Conservation (phyloP, 2,888 invertebrate species). For the Caenorhabditis sulstoni region DNA sequence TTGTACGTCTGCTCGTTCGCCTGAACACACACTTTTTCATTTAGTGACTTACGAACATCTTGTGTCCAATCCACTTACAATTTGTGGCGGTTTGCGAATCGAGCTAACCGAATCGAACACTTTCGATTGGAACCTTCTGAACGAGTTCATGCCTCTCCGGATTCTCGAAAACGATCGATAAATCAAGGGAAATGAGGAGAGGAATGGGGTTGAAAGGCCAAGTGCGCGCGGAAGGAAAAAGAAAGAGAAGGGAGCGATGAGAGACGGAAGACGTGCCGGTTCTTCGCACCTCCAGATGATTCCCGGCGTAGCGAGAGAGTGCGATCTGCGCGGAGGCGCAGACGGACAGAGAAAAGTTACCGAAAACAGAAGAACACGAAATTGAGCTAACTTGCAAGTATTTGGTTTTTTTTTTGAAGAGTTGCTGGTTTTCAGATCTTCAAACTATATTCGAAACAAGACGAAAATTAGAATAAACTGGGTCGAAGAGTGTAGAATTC, state of each 20-base stretch:
- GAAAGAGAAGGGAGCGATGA: not conserved
- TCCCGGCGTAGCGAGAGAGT: constrained; percentile 16
- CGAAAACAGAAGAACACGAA: not conserved
- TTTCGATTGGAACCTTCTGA: constrained; percentile 47
- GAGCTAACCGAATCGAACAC: constrained; percentile 46
- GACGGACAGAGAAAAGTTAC: not conserved
- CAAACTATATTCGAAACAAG: too few species aligned
- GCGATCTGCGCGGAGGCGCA: constrained; percentile 3
- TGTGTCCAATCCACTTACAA: constrained; percentile 31
- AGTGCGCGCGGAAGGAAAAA: not conserved
- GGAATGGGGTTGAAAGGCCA: constrained; percentile 15
- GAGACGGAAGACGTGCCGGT: constrained; percentile 8
- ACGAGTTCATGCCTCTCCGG: constrained; percentile 34
- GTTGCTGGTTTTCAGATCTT: too few species aligned
- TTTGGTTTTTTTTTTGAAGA: too few species aligned
- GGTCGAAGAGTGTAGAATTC: too few species aligned
- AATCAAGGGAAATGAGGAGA: constrained; percentile 20
- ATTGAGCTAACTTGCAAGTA: too few species aligned
- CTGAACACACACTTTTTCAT: constrained; percentile 43
- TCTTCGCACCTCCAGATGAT: constrained; percentile 47
- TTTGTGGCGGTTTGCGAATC: constrained; percentile 27
- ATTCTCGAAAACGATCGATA: constrained; percentile 8
- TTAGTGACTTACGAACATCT: not conserved
- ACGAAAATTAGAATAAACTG: too few species aligned
- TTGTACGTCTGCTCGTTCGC: constrained; percentile 31